These are phyloP conservation scores for Aporrectodea caliginosa DNA, from an alignment of 1,140 invertebrate species.

Conservation along the genomic window DNA sequence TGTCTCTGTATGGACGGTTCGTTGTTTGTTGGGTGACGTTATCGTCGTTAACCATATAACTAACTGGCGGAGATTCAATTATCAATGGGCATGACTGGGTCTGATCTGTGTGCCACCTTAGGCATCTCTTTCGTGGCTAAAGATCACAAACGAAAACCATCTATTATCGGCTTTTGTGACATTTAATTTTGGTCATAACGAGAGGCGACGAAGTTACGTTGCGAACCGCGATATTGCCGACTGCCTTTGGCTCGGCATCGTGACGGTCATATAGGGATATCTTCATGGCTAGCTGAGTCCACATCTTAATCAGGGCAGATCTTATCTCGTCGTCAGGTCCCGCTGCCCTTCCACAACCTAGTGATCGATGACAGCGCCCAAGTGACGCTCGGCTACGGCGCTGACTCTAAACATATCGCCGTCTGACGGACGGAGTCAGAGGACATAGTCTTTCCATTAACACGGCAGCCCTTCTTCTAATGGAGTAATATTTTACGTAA, in stretches of 20 bases:
- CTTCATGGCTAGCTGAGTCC: not conserved
- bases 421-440: not conserved
- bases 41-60: too few species aligned
- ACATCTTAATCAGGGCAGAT: not conserved
- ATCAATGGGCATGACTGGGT: not conserved
- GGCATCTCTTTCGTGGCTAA: not conserved
- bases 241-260: not conserved
- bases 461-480: not conserved
- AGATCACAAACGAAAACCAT: not conserved
- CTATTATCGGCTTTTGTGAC: not conserved
- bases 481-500: conserved; percentile 3
- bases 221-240: not conserved
- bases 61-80: not conserved
- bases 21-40: too few species aligned
- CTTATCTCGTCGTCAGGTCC: not conserved
- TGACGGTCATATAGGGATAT: not conserved
- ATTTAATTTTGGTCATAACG: not conserved
- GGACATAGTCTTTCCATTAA: not conserved
- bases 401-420: not conserved
- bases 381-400: not conserved
- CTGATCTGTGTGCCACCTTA: not conserved
- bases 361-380: not conserved
- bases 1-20: too few species aligned
- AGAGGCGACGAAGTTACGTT: not conserved
- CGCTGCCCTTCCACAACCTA: not conserved